Evolutionary conservation across 2,888 invertebrate genomes (phyloP), one percentile per base, ranked within the genome.

Genomic region (Xestia ashworthii): DNA sequence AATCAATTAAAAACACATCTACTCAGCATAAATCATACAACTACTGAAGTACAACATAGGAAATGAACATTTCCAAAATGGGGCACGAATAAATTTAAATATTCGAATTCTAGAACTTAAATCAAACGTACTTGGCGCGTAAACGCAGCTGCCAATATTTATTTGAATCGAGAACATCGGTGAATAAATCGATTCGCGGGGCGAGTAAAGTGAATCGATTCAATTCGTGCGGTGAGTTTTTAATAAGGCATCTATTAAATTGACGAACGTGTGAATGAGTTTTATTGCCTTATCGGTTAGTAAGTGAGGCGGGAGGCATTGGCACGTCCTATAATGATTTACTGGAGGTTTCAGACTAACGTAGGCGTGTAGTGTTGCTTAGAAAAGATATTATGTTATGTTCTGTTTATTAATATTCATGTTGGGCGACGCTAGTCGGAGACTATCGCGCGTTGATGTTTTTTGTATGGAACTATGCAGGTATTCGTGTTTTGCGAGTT

Each of bases 201-300:
- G 89, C 92, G 90, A 88, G 88, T 88, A 86, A 89, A 89, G 88
- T 90, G 91, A 93, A 93, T 93, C 93, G 93, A 94, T 93, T 94
- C 91, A 93, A 90, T 88, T 88, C 90, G 87, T 88, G 89, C 90
- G 89, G 90, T 89, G 92, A 89, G 94, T 94, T 95, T 96, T 96
- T 96, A 96, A 96, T 96, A 96, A 96, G 96, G 94, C 93, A 91
- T 94, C 93, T 92, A 94, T 94, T 94, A 93, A 91, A 88, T 94
- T 96, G 96, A 96, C 95, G 95, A 95, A 96, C 96, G 94, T 96
- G 95, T 96, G 96, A 96, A 96, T 96, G 95, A 96, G 93, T 95
- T 93, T 95, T 95, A 95, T 94, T 93, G 92, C 96, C 96, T 95
- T 96, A 94, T 95, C 92, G 92, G 96, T 92, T 91, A 81, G 83